Evolutionary conservation across 2,113 vertebrate genomes (phyloP), one percentile per base, ranked within the genome.

Genomic region (Lontra canadensis): DNA sequence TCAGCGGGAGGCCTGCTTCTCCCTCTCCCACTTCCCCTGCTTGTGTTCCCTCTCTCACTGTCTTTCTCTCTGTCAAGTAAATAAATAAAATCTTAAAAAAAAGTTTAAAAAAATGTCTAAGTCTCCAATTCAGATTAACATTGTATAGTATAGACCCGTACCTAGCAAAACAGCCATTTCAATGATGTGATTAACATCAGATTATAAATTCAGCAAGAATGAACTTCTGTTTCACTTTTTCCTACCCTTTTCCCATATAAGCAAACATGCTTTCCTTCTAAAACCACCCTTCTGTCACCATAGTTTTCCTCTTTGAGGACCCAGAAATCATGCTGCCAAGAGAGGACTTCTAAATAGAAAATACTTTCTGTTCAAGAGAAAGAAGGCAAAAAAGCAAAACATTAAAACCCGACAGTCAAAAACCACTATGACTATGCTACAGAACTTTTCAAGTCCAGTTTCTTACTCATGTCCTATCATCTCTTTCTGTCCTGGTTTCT

Each of bases 41-140:
- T 55, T 55, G 15, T 55, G 17, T 55, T 55, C 52, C 52, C 17
- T 17, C 52, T 18, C 52, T 55, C 52, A 0, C 52, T 55, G 17
- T 55, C 52, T 55, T 55, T 55, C 15, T 52, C 52, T 52, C 52
- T 55, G 52, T 18, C 15, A 55, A 55, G 6, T 55, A 55, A 18
- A 55, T 18, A 55, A 55, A 55, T 55, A 55, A 55, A 55, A 55
- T 55, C 17, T 55, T 55, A 1, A 18, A 52, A 52, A 52, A 17
- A 55, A 55, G 17, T 6, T 55, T 55, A 18, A 55, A 82, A 79
- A 49, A 95, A 83, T 21, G 4, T 12, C 23, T 31, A 11, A 76
- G 29, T 49, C 42, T 97, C 94, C 69, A 25, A 76, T 96, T 97
- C n/a, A 57, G 36, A 80, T 92, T 65, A 83, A 80, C 49, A 82